A percentile compares a stretch with the other conserved stretches of the same genome.
Evolutionary conservation across 1,140 invertebrate genomes (phyloP).

Genomic region (Drosophila subpulchrella): DNA sequence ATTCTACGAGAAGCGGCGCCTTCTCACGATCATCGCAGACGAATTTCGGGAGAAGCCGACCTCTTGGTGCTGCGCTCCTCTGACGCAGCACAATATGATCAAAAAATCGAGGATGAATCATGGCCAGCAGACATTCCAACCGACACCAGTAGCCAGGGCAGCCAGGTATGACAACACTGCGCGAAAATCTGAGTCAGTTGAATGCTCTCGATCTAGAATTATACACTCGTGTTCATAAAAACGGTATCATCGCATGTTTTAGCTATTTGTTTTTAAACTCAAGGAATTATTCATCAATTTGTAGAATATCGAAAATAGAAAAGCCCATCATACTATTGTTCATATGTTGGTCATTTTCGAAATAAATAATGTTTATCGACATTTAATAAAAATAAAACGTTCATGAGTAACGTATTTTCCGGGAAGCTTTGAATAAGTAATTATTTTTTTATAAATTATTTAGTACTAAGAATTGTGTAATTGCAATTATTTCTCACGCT

Average conservation of each 20-base stretch:
- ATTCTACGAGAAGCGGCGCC: neutral
- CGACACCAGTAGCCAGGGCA: neutral
- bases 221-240: neutral
- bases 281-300: neutral
- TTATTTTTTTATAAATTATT: too few relatives aligned
- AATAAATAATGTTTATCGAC: neutral
- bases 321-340: neutral
- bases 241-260: neutral
- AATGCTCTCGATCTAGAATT: neutral
- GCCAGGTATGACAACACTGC: constrained; percentile 34
- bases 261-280: neutral
- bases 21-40: constrained; percentile 42
- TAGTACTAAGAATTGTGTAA: too few relatives aligned
- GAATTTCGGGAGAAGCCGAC: constrained; percentile 6
- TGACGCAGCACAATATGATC: constrained; percentile 51
- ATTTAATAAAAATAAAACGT: neutral
- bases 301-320: neutral
- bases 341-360: neutral
- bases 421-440: too few relatives aligned
- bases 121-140: constrained; percentile 22
- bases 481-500: too few relatives aligned
- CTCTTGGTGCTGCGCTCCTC: neutral
- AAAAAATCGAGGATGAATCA: constrained; percentile 27
- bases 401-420: neutral
- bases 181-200: constrained; percentile 17